These are phyloP conservation scores for Drosophila carrolli DNA, from an alignment of 1,140 invertebrate genomes.

Conservation along the genomic window DNA sequence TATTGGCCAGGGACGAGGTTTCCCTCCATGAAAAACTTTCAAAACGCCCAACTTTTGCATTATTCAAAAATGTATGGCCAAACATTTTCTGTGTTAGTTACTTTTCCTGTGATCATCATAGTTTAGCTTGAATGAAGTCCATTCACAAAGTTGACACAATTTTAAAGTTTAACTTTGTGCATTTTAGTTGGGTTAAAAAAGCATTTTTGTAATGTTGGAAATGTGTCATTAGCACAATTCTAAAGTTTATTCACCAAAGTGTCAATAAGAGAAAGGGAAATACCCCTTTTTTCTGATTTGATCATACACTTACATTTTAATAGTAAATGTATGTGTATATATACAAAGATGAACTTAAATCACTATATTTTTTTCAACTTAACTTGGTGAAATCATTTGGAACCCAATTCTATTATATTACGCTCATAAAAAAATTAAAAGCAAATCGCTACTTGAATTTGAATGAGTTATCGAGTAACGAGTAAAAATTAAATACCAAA, in stretches of 20 bases:
- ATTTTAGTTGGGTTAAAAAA: no score
- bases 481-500: neutral
- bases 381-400: neutral
- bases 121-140: slow-evolving; percentile 9
- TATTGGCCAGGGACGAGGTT: slow-evolving; percentile 15
- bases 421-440: neutral
- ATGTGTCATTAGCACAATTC: slow-evolving; percentile 1
- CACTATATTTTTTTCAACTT: neutral
- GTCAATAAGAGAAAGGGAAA: neutral
- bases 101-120: slow-evolving; percentile 26
- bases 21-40: slow-evolving; percentile 31
- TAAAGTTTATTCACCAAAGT: neutral
- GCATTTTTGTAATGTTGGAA: neutral
- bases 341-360: neutral
- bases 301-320: neutral
- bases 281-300: neutral
- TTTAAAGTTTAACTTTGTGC: slow-evolving; percentile 28
- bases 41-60: slow-evolving; percentile 47
- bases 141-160: slow-evolving; percentile 22
- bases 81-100: slow-evolving; percentile 35
- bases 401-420: neutral
- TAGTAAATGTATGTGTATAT: neutral
- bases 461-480: neutral
- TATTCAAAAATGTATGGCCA: slow-evolving; percentile 48
- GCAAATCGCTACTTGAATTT: neutral